Percentiles rank a stretch among this genome's conserved stretches.
phyloP scores from a whole-genome alignment of 2,888 invertebrate genomes.

The Drosophila peninsularis region DNA sequence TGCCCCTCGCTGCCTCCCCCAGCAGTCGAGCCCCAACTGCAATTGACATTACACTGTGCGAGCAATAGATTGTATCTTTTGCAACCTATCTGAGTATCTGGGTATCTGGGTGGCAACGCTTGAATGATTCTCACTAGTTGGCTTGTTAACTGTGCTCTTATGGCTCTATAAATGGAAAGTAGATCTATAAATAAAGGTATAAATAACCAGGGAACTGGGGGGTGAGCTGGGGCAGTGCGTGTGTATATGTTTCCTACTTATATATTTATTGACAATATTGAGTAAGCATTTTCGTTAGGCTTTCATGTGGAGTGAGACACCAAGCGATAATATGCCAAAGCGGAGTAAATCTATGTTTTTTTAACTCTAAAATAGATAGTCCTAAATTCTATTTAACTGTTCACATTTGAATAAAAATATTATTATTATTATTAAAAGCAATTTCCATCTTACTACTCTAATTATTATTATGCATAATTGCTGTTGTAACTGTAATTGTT shows the following conservation, averaged over 20 bases:
- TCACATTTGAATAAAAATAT: no score
- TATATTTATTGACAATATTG: not conserved
- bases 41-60: conserved; percentile 46
- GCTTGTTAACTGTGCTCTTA: conserved; percentile 48
- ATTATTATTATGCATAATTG: no score
- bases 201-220: not conserved
- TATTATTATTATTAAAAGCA: no score
- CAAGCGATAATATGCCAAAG: no score
- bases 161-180: conserved; percentile 42
- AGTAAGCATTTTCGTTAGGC: not conserved
- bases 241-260: not conserved
- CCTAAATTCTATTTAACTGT: no score
- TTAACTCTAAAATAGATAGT: no score
- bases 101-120: conserved; percentile 50
- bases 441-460: no score
- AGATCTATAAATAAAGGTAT: conserved; percentile 1
- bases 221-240: not conserved
- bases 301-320: not conserved
- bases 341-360: no score
- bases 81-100: conserved; percentile 31
- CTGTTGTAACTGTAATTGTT: no score
- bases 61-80: conserved; percentile 54
- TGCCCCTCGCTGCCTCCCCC: not conserved
- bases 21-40: conserved; percentile 18
- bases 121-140: conserved; percentile 41